Evolutionary conservation across 2,113 vertebrate genomes (phyloP).

Genomic region (Jaculus jaculus): DNA sequence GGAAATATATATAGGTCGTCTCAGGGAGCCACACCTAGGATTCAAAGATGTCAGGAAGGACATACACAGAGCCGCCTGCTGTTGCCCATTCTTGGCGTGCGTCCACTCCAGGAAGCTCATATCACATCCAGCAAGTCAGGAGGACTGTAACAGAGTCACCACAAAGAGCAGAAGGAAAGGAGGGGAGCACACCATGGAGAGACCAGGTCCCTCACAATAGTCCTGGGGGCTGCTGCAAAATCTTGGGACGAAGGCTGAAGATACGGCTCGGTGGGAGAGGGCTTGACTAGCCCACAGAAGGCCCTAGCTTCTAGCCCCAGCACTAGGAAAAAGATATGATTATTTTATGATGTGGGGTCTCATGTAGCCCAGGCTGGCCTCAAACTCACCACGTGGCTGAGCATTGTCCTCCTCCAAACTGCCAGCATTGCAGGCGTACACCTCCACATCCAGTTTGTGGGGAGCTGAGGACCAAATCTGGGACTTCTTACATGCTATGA

Average conservation of each 20-base stretch:
- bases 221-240: fast-evolving
- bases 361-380: no score
- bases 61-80: not conserved
- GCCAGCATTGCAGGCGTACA: no score
- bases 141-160: not conserved
- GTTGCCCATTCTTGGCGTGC: not conserved
- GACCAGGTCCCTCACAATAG: not conserved
- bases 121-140: not conserved
- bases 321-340: no score
- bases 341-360: no score
- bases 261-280: not conserved
- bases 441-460: no score
- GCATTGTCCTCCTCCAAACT: no score
- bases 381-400: no score
- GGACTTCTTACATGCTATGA: no score
- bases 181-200: not conserved
- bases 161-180: not conserved
- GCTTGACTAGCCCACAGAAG: no score
- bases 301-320: no score
- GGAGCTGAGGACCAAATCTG: no score
- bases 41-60: not conserved
- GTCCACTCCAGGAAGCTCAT: constrained; percentile 3
- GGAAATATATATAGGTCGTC: not conserved
- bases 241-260: not conserved
- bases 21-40: not conserved